phyloP scores from a whole-genome alignment of 30 jellyfish, hydroid and myxozoan genomes.

The Cassiopea andromeda region DNA sequence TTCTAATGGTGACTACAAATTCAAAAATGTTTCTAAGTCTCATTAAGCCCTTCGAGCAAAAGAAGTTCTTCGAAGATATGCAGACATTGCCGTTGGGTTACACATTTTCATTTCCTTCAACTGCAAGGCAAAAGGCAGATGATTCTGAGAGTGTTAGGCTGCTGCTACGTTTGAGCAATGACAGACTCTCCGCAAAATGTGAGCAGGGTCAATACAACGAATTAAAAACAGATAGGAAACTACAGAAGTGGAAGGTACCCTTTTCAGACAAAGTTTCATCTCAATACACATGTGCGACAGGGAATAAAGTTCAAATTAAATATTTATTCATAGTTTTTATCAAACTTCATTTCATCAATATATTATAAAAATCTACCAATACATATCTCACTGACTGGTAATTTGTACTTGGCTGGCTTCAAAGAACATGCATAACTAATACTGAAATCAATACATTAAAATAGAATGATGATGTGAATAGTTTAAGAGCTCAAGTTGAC shows the following conservation, averaged over 20 bases:
- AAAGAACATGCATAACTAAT: too few relatives aligned
- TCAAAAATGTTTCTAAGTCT: background rate
- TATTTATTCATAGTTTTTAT: background rate
- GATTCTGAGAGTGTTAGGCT: background rate
- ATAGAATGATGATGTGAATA: too few relatives aligned
- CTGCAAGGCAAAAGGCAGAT: slow-evolving; percentile 1
- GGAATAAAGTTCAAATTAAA: background rate
- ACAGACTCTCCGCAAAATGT: background rate
- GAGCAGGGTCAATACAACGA: background rate
- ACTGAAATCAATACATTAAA: too few relatives aligned
- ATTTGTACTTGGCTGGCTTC: too few relatives aligned
- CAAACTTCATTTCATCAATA: too few relatives aligned
- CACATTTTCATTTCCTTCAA: background rate
- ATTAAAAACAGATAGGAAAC: background rate
- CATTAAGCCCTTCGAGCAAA: background rate
- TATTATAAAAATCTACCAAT: too few relatives aligned
- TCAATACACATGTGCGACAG: background rate
- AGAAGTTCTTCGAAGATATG: background rate
- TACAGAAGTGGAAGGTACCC: slow-evolving; percentile 28
- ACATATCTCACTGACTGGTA: too few relatives aligned
- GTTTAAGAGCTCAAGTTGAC: too few relatives aligned
- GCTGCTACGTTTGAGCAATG: background rate
- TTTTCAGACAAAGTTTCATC: background rate
- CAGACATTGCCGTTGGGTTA: background rate
- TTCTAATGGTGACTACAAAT: background rate